Conservation (phyloP, 2,113 vertebrate species). For the Cyphomyrus discorhynchus region DNA sequence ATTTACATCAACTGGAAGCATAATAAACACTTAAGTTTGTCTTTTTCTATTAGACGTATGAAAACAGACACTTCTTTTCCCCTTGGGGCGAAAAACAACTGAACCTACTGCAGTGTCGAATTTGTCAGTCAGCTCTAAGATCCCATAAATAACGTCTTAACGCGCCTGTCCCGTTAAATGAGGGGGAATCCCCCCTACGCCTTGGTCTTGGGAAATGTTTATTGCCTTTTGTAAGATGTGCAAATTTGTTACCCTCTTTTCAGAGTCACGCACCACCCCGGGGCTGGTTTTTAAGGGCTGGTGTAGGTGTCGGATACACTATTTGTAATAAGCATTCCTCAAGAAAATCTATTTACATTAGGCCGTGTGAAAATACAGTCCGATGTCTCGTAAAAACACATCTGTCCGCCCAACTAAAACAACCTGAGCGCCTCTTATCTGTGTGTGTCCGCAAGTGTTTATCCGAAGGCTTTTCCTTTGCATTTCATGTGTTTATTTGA, state of each 20-base stretch:
- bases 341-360: neutral
- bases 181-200: slow-evolving; percentile 38
- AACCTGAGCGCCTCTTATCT: neutral
- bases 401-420: neutral
- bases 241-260: slow-evolving; percentile 43
- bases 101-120: neutral
- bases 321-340: neutral
- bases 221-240: slow-evolving; percentile 27
- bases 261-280: slow-evolving; percentile 49
- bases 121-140: neutral
- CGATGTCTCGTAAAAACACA: neutral
- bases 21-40: neutral
- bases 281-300: slow-evolving; percentile 38
- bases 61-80: neutral
- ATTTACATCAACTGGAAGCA: neutral
- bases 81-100: neutral
- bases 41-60: neutral
- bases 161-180: slow-evolving; percentile 18
- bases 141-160: neutral
- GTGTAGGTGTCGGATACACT: slow-evolving; percentile 28
- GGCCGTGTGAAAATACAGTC: neutral
- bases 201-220: slow-evolving; percentile 35
- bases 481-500: slow-evolving; percentile 16
- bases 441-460: slow-evolving; percentile 16
- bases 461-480: neutral